Evolutionary conservation across 2,888 invertebrate species (phyloP), one percentile per base, ranked within the genome.

Genomic region (Yponomeuta plumbellus): DNA sequence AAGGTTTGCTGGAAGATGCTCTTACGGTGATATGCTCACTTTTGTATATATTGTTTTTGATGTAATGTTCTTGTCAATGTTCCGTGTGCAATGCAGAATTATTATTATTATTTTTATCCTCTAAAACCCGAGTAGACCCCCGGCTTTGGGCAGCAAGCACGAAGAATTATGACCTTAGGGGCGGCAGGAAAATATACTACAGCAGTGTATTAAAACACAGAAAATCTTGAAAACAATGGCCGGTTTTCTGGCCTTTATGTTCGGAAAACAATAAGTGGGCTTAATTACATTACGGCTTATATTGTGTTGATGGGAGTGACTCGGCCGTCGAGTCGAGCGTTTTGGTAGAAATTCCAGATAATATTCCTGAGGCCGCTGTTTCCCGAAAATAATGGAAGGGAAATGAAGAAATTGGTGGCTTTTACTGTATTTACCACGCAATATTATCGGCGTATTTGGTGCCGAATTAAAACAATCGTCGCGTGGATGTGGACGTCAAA

Each of bases 151-250:
- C 39, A 39, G 58, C 44, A n/a, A n/a, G 40, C 61, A 61, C 64
- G 66, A 68, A 66, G 68, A 68, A 58, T 66, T 68, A 68, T 68
- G 85, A 83, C 86, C 85, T 80, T 76, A 74, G 83, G 26, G 84
- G 82, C 75, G 78, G 76, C 71, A 11, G 57, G 20, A 66, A 56
- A 52, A 69, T 66, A 65, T 71, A 65, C 61, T 63, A 67, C 61
- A 64, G 59, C 68, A 67, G 75, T 76, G 73, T 75, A 76, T 78
- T 78, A 76, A 82, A 80, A 75, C 73, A 71, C 76, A 71, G 72
- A 81, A 52, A 52, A 80, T 81, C 82, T 80, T 80, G 73, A 70
- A 78, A 83, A 83, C 81, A 84, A 83, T 80, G 75, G 76, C 72
- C 73, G 44, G 44, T 77, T 79, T 76, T 76, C 71, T 70, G 11